Evolutionary conservation across 2,113 vertebrate genomes (phyloP).

Genomic region (Mesocricetus auratus): DNA sequence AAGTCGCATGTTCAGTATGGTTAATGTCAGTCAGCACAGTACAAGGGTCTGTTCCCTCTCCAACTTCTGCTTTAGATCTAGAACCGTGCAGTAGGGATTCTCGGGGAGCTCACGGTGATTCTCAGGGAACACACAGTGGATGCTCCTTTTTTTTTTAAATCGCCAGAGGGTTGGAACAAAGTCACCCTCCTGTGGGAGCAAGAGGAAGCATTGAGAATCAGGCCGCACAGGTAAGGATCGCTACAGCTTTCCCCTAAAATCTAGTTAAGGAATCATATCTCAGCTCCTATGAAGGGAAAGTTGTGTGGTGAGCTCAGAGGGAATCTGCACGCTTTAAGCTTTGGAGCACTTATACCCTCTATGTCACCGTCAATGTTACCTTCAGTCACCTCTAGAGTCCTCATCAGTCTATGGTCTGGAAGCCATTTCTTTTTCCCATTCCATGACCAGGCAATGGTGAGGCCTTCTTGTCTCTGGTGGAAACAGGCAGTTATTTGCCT

Average conservation of each 20-base stretch:
- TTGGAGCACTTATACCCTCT: neutral
- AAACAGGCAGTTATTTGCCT: neutral
- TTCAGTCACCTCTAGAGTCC: neutral
- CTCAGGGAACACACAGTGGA: neutral
- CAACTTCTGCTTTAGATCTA: neutral
- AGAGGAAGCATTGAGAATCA: neutral
- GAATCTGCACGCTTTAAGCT: neutral
- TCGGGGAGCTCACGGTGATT: neutral
- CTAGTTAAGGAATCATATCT: neutral
- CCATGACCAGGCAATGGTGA: neutral
- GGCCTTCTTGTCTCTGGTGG: neutral
- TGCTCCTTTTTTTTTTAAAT: neutral
- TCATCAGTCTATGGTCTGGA: neutral
- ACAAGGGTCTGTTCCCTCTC: neutral
- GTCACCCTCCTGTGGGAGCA: neutral
- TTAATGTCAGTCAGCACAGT: neutral
- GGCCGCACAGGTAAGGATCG: neutral
- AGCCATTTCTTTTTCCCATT: neutral
- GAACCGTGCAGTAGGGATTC: neutral
- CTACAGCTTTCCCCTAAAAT: neutral
- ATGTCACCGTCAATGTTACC: neutral
- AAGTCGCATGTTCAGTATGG: neutral
- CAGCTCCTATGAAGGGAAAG: neutral
- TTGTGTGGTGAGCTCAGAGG: neutral
- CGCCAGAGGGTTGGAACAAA: neutral